phyloP scores from a whole-genome alignment of 2,797 vertebrate genomes.

The Chloroceryle inda region DNA sequence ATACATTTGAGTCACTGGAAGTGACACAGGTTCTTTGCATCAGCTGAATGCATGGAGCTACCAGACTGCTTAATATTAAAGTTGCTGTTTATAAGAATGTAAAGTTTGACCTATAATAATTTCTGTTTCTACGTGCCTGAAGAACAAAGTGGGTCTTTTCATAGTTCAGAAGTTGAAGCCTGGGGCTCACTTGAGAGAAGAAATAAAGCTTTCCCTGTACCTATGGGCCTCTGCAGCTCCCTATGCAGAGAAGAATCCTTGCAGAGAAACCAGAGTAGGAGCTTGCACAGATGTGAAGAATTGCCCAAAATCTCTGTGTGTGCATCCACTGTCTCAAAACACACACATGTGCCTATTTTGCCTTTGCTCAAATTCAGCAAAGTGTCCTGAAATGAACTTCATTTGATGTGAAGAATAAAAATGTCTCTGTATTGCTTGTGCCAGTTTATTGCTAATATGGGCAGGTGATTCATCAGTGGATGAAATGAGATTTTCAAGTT shows the following conservation, averaged over 20 bases:
- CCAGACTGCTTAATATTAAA: background rate
- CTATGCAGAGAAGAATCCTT: background rate
- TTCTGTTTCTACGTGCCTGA: background rate
- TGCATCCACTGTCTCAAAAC: background rate
- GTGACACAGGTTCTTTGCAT: background rate
- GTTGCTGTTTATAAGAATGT: background rate
- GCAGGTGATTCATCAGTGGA: constrained; percentile 51
- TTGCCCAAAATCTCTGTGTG: background rate
- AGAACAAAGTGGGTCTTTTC: background rate
- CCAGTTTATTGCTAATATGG: constrained; percentile 25
- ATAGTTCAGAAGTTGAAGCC: background rate
- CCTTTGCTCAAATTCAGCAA: background rate
- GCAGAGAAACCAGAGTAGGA: background rate
- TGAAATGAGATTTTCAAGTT: constrained; percentile 54
- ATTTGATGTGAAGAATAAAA: constrained; percentile 2
- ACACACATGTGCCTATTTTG: background rate
- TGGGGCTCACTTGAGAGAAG: background rate
- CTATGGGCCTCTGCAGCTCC: background rate
- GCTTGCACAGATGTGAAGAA: background rate
- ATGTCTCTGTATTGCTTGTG: background rate
- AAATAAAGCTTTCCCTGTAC: background rate
- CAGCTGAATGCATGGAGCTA: background rate
- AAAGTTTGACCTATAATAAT: background rate
- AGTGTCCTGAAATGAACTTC: constrained; percentile 25
- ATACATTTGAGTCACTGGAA: background rate